phyloP scores from a whole-genome alignment of 2,113 vertebrate species.

The Sphyrna mokarran region DNA sequence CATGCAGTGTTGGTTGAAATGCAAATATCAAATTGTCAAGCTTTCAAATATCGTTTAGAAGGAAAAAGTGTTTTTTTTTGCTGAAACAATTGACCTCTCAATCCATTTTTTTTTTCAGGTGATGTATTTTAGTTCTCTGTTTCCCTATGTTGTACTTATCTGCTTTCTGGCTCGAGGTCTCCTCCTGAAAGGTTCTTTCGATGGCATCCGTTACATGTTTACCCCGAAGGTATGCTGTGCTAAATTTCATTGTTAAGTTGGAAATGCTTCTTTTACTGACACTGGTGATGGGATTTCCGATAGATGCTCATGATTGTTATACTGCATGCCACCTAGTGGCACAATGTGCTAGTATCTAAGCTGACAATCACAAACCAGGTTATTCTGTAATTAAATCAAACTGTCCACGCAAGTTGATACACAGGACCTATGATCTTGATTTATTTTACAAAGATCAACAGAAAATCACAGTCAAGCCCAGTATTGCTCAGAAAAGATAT shows the following conservation, averaged over 20 bases:
- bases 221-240: constrained; percentile 78
- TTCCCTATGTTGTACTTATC: constrained; percentile 85
- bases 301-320: not conserved
- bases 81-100: constrained; percentile 38
- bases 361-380: not conserved
- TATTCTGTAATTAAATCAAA: not conserved
- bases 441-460: not conserved
- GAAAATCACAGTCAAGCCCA: not conserved
- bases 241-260: not conserved
- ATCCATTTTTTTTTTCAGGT: constrained; percentile 65
- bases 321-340: not conserved
- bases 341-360: not conserved
- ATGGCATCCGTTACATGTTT: constrained; percentile 93
- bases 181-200: constrained; percentile 81
- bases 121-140: constrained; percentile 97
- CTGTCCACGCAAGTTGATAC: not conserved
- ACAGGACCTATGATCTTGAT: not conserved
- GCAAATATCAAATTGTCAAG: constrained; percentile 45
- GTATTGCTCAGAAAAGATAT: not conserved
- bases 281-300: not conserved
- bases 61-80: constrained; percentile 41
- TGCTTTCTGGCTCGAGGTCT: constrained; percentile 87
- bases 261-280: not conserved
- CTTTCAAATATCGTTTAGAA: constrained; percentile 39
- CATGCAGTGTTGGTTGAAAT: constrained; percentile 42